A percentile compares a stretch with the other conserved stretches of the same genome.
These are phyloP conservation scores for Rhopalosiphum nymphaeae DNA, from an alignment of 2,888 invertebrate species.

Conservation along the genomic window DNA sequence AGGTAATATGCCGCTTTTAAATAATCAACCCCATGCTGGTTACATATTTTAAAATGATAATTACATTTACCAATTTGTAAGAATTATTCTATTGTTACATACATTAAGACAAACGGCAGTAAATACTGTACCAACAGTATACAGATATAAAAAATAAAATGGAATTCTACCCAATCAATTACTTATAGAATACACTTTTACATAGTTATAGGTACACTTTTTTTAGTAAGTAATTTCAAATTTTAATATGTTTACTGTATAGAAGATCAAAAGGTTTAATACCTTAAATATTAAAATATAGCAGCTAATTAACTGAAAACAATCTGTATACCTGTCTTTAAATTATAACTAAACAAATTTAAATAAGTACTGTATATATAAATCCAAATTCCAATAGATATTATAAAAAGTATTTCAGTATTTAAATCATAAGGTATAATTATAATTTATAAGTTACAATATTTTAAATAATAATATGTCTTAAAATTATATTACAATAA, in stretches of 20 bases:
- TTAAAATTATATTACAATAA: background rate
- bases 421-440: background rate
- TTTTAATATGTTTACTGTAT: background rate
- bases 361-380: background rate
- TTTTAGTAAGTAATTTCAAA: background rate
- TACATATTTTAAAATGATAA: conserved; percentile 52
- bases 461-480: background rate
- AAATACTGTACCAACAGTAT: background rate
- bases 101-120: conserved; percentile 29
- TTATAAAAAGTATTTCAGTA: background rate
- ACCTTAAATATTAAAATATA: background rate
- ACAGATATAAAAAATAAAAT: background rate
- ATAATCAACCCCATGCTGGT: conserved; percentile 63
- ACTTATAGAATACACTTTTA: background rate
- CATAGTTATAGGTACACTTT: background rate
- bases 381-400: background rate
- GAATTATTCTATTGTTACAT: background rate
- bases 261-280: conserved; percentile 28
- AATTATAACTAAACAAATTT: background rate
- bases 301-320: background rate
- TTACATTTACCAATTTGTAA: conserved; percentile 44
- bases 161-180: conserved; percentile 48
- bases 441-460: background rate
- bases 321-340: background rate
- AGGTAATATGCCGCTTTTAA: conserved; percentile 39